Conservation (phyloP, 2,797 vertebrate species). For the Rhinophrynus dorsalis region DNA sequence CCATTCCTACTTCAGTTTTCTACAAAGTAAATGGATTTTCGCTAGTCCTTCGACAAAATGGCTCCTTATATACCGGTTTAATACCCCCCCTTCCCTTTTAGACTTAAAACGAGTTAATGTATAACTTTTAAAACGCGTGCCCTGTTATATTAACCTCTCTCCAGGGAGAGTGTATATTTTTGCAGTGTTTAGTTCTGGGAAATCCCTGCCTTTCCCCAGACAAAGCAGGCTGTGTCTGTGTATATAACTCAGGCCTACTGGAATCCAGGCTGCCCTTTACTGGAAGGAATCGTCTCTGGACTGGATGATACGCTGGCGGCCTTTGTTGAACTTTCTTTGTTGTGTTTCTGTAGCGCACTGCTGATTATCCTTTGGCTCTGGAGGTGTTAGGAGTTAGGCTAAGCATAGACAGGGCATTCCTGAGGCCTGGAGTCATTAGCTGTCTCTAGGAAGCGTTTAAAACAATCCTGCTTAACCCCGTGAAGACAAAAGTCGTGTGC, state of each 20-base stretch:
- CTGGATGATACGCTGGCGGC: not conserved
- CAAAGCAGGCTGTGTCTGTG: constrained; percentile 29
- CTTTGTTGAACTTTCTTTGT: constrained; percentile 6
- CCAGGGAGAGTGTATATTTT: not conserved
- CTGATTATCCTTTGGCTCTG: not conserved
- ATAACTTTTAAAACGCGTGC: not conserved
- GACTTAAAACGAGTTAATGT: not conserved
- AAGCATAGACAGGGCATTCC: not conserved
- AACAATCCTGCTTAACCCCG: no score
- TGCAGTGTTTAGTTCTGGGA: constrained; percentile 27
- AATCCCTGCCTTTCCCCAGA: constrained; percentile 29
- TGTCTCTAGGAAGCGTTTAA: no score
- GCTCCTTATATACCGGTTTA: no score
- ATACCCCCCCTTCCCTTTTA: no score
- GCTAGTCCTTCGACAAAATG: no score
- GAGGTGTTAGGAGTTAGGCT: not conserved
- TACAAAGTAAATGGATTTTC: no score
- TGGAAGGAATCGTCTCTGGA: constrained; percentile 6
- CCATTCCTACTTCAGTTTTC: no score
- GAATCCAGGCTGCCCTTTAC: constrained; percentile 14
- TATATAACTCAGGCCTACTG: constrained; percentile 5
- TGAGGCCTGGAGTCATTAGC: no score
- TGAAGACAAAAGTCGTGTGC: no score
- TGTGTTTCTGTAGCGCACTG: constrained; percentile 1
- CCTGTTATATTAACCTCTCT: not conserved